Evolutionary conservation across 1,140 invertebrate genomes (phyloP).

Genomic region (Eulimnadia texana): DNA sequence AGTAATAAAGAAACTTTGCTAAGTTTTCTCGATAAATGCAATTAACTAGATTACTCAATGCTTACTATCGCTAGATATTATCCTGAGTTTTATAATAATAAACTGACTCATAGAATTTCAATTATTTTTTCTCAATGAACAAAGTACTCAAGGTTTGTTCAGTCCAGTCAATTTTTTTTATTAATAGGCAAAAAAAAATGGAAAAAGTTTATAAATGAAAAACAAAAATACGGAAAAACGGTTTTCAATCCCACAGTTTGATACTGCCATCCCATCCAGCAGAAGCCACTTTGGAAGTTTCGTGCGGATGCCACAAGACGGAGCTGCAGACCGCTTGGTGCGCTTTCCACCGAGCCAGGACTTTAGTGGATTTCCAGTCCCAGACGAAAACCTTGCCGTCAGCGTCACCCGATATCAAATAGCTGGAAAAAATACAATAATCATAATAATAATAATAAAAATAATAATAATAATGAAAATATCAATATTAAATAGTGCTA

Average conservation of each 20-base stretch:
- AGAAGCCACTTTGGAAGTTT: slow-evolving; percentile 88
- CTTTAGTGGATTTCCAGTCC: slow-evolving; percentile 98
- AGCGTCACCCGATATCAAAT: slow-evolving; percentile 95
- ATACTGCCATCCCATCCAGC: slow-evolving; percentile 97
- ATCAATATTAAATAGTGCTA: not conserved
- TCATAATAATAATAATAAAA: not conserved
- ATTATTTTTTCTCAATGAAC: too few relatives aligned
- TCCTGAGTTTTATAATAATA: too few relatives aligned
- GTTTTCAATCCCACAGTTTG: slow-evolving; percentile 87
- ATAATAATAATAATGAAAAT: slow-evolving; percentile 5
- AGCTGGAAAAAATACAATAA: slow-evolving; percentile 45
- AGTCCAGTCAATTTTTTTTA: too few relatives aligned
- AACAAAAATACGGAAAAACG: not conserved
- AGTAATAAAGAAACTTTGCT: too few relatives aligned
- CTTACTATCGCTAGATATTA: too few relatives aligned
- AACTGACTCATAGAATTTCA: too few relatives aligned
- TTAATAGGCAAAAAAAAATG: too few relatives aligned
- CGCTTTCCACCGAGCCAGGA: slow-evolving; percentile 97
- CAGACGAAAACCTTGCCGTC: slow-evolving; percentile 98
- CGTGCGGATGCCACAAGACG: slow-evolving; percentile 95
- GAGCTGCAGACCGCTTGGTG: slow-evolving; percentile 94
- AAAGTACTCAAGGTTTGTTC: too few relatives aligned
- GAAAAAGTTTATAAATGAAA: too few relatives aligned
- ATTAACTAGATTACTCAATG: too few relatives aligned
- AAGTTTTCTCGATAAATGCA: too few relatives aligned